phyloP scores from a whole-genome alignment of 2,113 vertebrate genomes.

The Heliornis fulica region DNA sequence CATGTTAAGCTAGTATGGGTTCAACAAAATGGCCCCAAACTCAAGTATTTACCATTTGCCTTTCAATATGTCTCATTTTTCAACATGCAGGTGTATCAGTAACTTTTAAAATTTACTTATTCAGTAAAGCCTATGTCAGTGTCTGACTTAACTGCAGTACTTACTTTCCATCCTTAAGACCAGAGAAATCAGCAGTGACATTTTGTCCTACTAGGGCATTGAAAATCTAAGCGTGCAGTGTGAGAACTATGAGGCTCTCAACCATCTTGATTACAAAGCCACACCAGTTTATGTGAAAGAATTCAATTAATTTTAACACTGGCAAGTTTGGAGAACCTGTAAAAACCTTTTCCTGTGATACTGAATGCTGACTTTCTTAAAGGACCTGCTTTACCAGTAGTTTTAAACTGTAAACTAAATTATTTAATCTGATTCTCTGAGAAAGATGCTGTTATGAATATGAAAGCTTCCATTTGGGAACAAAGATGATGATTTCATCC shows the following conservation, averaged over 20 bases:
- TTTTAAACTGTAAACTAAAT: background rate
- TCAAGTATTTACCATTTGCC: background rate
- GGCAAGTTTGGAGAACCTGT: background rate
- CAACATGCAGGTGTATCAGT: background rate
- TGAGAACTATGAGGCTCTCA: background rate
- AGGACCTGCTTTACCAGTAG: background rate
- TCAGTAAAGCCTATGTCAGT: background rate
- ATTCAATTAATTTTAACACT: background rate
- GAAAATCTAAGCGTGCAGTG: background rate
- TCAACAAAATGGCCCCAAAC: background rate
- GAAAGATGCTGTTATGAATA: background rate
- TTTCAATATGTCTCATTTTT: background rate
- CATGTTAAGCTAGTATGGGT: background rate
- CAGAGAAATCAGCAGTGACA: background rate
- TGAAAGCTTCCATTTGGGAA: background rate
- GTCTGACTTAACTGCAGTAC: background rate
- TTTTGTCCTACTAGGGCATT: background rate
- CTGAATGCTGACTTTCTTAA: background rate
- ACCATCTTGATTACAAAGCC: background rate
- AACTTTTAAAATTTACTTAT: background rate
- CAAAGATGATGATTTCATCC: background rate
- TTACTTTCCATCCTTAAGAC: background rate
- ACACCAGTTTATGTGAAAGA: background rate
- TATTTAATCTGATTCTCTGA: background rate
- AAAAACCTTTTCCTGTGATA: background rate